These are phyloP conservation scores for Camponotus pennsylvanicus DNA, from an alignment of 1,140 invertebrate genomes.

Conservation along the genomic window DNA sequence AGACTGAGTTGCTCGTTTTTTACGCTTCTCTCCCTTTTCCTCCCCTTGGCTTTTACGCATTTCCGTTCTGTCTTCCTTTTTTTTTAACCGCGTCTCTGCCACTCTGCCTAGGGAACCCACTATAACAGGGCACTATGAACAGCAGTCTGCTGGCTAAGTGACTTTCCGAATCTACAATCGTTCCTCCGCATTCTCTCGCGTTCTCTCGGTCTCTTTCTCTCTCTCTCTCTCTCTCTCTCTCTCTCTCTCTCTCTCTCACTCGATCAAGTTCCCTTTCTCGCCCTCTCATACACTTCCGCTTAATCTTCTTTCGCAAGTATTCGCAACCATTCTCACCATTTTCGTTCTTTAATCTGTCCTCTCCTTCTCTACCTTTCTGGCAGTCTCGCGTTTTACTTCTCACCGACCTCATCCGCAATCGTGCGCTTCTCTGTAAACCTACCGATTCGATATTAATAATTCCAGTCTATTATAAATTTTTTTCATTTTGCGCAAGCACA, in stretches of 20 bases:
- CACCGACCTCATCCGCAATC: constrained; percentile 12
- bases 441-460: constrained; percentile 25
- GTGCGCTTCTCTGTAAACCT: not conserved
- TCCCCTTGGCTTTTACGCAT: not conserved
- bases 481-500: not conserved
- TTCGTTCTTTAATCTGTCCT: constrained; percentile 19
- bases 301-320: constrained; percentile 25
- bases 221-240: constrained; percentile 57
- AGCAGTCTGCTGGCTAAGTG: constrained; percentile 86
- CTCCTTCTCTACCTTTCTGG: constrained; percentile 10
- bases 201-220: not conserved
- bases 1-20: not conserved
- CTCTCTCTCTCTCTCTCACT: constrained; percentile 60
- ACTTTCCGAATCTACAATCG: constrained; percentile 85
- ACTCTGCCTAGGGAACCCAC: constrained; percentile 84
- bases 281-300: constrained; percentile 22
- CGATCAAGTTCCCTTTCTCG: constrained; percentile 54
- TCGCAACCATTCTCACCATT: constrained; percentile 1
- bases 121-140: constrained; percentile 86
- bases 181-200: constrained; percentile 72
- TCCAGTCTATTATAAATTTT: not conserved
- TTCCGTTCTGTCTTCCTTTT: constrained; percentile 17
- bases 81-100: constrained; percentile 76
- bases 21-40: not conserved
- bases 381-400: constrained; percentile 15